Evolutionary conservation across 2,888 invertebrate species (phyloP).

Genomic region (Agrochola lychnidis): DNA sequence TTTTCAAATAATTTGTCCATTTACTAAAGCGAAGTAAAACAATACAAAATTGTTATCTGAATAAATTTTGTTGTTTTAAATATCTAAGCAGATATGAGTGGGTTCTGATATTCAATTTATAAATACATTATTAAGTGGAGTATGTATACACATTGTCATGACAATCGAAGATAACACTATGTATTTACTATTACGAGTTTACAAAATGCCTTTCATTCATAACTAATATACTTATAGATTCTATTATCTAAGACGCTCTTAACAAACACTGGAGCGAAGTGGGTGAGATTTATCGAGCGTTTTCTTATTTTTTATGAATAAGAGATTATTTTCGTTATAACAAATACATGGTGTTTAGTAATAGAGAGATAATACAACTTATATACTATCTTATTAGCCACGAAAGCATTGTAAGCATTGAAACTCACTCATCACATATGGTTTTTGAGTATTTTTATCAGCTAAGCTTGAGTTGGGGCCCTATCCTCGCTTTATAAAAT

Average conservation of each 20-base stretch:
- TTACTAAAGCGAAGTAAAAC: constrained; percentile 24
- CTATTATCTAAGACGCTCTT: constrained; percentile 25
- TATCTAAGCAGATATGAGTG: constrained; percentile 88
- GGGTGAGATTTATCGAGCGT: constrained; percentile 7
- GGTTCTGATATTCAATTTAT: constrained; percentile 78
- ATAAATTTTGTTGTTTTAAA: constrained; percentile 62
- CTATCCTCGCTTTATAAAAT: constrained; percentile 71
- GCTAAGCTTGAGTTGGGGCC: constrained; percentile 76
- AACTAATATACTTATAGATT: constrained; percentile 25
- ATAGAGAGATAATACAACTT: constrained; percentile 83
- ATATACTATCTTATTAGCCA: constrained; percentile 85
- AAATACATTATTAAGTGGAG: constrained; percentile 76
- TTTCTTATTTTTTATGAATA: constrained; percentile 24
- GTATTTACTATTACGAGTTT: constrained; percentile 67
- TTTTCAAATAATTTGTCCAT: constrained; percentile 20
- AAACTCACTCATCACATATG: constrained; percentile 81
- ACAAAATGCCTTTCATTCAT: constrained; percentile 26
- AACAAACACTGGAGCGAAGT: not conserved
- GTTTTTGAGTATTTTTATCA: constrained; percentile 83
- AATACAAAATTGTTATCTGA: constrained; percentile 16
- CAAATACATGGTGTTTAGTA: constrained; percentile 54
- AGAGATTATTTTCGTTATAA: constrained; percentile 24
- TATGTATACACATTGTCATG: constrained; percentile 85
- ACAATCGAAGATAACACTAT: constrained; percentile 67
- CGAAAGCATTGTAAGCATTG: constrained; percentile 86